Percentiles rank a stretch among this genome's conserved stretches.
Evolutionary conservation across 2,888 invertebrate species (phyloP).

Genomic region (Brenthis daphne): DNA sequence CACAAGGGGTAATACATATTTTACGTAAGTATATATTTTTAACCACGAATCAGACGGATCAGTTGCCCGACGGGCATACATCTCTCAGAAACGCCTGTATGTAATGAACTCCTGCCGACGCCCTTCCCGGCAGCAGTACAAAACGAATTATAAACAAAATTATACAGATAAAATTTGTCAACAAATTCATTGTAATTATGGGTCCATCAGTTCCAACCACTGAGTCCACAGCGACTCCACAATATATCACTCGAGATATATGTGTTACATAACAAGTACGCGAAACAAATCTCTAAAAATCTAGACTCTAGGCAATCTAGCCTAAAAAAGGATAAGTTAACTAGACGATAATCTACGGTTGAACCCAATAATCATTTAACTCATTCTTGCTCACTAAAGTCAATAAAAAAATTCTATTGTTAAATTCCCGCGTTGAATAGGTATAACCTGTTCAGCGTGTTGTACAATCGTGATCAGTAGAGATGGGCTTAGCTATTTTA

Average conservation of each 20-base stretch:
- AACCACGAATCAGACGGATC: neutral
- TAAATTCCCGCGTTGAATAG: neutral
- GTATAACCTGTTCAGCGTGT: neutral
- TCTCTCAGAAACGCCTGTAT: neutral
- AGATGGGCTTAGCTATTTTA: neutral
- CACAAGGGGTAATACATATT: too few species aligned
- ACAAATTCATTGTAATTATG: too few species aligned
- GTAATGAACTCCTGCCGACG: too few species aligned
- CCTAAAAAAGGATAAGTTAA: too few species aligned
- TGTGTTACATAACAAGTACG: too few species aligned
- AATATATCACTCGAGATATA: too few species aligned
- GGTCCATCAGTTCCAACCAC: too few species aligned
- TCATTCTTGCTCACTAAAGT: constrained; percentile 4
- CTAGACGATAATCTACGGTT: neutral
- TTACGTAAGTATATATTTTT: neutral
- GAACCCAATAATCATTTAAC: constrained; percentile 11
- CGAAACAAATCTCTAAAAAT: too few species aligned
- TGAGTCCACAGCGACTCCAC: too few species aligned
- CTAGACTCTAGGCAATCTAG: too few species aligned
- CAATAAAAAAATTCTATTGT: neutral
- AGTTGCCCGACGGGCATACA: neutral
- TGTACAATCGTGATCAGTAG: neutral
- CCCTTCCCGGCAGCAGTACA: neutral
- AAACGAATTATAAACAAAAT: neutral
- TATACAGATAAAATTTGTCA: too few species aligned